Base-by-base conservation (phyloP, 2,113 vertebrate genomes). In the Taurulus bubalis region DNA sequence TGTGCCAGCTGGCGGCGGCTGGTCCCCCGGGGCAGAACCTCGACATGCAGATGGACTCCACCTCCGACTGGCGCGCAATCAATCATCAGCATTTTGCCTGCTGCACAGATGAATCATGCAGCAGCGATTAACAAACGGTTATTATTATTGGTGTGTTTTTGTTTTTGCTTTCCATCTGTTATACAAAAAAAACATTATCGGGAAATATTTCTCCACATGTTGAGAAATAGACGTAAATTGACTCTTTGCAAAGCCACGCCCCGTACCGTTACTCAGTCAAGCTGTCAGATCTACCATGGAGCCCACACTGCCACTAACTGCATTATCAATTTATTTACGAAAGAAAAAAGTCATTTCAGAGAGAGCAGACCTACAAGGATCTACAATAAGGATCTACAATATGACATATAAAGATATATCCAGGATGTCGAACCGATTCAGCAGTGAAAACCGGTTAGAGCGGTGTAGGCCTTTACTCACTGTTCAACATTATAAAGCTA, bases 1-100 rank as follows among this genome's bases (percentile, higher is more conserved):
- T 36, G 5, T 75, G 85, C 85, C 83, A 91, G 83, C 90, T 86
- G 90, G 85, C 75, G 40, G 42, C 69, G 34, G 70, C 78, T 32
- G 66, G 72, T 73, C 53, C 63, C 85, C 68, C 45, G 71, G 81
- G 74, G 84, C 81, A 64, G 73, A 76, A 76, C 79, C 76, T 79
- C 65, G 20, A 63, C 75, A 66, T 80, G 75, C 83, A 80, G 83
- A 84, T 82, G 75, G 83, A 80, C 81, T 82, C 71, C 79, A 81
- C 82, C 86, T 76, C 71, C 74, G 38, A 69, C 80, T 85, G 68
- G 20, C 7, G 9, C 34, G 20, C 58, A 83, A 85, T 86, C 77
- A 74, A 88, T 91, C 77, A 83, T 81, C 60, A 71, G 67, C 58
- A 71, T 30, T 82, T 65, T 70, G 51, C 66, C 22, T 24, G 28